Percentiles rank a stretch among this genome's conserved stretches.
Evolutionary conservation across 2,113 vertebrate genomes (phyloP).

Genomic region (Agapornis roseicollis): DNA sequence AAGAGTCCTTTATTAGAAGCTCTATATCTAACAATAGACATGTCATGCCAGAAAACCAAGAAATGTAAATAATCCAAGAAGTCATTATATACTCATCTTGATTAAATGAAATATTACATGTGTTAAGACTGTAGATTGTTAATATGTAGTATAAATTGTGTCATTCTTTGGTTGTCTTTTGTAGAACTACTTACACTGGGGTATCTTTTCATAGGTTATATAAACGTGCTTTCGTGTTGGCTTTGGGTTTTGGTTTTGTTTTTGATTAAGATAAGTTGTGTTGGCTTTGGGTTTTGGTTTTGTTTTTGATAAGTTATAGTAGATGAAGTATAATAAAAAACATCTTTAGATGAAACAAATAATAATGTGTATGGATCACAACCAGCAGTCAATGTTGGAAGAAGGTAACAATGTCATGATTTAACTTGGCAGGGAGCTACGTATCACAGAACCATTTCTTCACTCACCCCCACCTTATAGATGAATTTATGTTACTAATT

Average conservation of each 20-base stretch:
- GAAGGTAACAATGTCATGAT: background rate
- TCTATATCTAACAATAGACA: background rate
- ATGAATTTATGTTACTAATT: background rate
- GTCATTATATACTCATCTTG: background rate
- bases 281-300: fast-evolving
- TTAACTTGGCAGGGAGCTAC: background rate
- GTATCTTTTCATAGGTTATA: background rate
- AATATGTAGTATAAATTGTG: background rate
- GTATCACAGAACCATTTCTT: background rate
- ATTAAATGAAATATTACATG: background rate
- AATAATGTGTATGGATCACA: background rate
- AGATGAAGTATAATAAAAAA: background rate
- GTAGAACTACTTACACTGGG: background rate
- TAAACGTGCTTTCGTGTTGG: background rate
- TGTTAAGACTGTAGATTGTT: background rate
- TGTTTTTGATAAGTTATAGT: background rate
- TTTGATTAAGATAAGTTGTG: background rate
- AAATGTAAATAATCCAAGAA: background rate
- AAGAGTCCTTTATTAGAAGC: background rate
- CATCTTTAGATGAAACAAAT: background rate
- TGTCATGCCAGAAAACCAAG: background rate
- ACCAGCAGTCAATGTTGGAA: fast-evolving
- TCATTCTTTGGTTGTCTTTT: background rate
- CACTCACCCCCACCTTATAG: background rate
- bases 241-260: background rate